phyloP scores from a whole-genome alignment of 1,140 invertebrate species.

The Scaptomyza montana region DNA sequence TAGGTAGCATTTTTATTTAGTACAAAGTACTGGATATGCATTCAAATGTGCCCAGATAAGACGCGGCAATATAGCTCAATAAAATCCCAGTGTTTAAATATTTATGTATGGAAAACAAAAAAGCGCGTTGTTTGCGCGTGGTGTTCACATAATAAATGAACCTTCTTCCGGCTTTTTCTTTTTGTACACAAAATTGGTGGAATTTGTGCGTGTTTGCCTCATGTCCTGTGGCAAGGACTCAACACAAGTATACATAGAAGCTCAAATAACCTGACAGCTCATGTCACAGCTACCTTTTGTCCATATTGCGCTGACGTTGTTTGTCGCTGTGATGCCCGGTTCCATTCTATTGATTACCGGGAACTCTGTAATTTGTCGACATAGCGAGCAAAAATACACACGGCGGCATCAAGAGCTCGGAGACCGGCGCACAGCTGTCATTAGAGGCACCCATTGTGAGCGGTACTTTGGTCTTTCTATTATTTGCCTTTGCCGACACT shows the following conservation, averaged over 20 bases:
- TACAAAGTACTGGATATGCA: neutral
- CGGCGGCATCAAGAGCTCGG: conserved; percentile 6
- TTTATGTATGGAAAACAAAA: conserved; percentile 36
- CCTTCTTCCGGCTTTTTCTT: neutral
- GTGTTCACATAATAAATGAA: conserved; percentile 1
- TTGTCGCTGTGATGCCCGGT: neutral
- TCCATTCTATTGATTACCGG: conserved; percentile 44
- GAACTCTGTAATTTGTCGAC: conserved; percentile 44
- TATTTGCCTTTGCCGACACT: conserved; percentile 51
- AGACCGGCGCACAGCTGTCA: conserved; percentile 35
- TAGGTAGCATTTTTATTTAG: neutral
- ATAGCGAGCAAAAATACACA: conserved; percentile 47
- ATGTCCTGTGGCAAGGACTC: conserved; percentile 18
- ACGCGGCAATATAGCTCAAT: conserved; percentile 10
- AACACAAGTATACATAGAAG: conserved; percentile 9
- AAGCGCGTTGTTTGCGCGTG: neutral
- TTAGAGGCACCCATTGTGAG: conserved; percentile 50
- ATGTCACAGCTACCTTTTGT: conserved; percentile 14
- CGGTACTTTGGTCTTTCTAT: conserved; percentile 35
- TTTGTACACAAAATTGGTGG: conserved; percentile 8
- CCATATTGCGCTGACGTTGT: neutral
- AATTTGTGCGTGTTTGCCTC: conserved; percentile 11
- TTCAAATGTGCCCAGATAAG: conserved; percentile 32
- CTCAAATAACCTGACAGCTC: conserved; percentile 32
- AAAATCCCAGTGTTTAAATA: conserved; percentile 34